Evolutionary conservation across 2,113 vertebrate genomes (phyloP).

Genomic region (Perca flavescens): DNA sequence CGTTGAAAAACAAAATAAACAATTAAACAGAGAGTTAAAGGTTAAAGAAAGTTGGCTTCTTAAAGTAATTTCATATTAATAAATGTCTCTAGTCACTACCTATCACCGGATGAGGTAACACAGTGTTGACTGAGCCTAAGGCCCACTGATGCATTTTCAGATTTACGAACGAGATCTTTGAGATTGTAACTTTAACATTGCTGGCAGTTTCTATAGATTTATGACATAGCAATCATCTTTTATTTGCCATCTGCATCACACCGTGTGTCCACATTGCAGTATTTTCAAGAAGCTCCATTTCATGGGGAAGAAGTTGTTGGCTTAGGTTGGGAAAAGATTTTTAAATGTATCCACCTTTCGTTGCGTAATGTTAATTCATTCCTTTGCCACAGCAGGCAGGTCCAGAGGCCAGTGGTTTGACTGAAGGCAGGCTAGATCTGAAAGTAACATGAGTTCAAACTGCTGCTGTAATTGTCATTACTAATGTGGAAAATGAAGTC

Average conservation of each 20-base stretch:
- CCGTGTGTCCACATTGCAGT: not conserved
- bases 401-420: not conserved
- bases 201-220: conserved; percentile 21
- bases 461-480: conserved; percentile 19
- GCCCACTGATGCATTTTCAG: too few species aligned
- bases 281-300: not conserved
- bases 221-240: conserved; percentile 23
- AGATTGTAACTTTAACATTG: not conserved
- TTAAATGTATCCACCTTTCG: conserved; percentile 10
- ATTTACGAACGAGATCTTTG: too few species aligned
- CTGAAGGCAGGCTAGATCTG: not conserved
- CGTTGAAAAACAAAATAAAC: not conserved
- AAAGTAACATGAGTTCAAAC: not conserved
- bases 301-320: not conserved
- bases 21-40: not conserved
- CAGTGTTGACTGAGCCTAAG: not conserved
- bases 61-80: not conserved
- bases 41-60: not conserved
- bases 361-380: too few species aligned
- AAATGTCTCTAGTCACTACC: not conserved
- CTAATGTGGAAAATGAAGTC: conserved; percentile 38
- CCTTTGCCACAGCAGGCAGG: not conserved
- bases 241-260: conserved; percentile 9
- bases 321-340: not conserved
- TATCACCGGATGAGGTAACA: not conserved